Base-by-base conservation (phyloP, 2,888 invertebrate species). In the Caenorhabditis sp. region DNA sequence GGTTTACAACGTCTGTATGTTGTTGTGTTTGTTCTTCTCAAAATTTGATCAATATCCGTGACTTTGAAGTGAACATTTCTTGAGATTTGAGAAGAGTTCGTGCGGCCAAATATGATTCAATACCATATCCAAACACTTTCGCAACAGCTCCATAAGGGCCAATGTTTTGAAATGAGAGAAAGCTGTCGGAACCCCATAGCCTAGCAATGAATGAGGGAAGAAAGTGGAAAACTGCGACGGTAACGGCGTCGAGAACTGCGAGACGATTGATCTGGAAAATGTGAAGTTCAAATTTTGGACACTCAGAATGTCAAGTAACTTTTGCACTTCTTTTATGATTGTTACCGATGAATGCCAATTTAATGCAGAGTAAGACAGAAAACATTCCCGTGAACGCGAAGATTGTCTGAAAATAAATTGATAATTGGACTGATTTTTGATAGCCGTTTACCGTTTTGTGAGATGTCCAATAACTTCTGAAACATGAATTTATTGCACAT, bases 401-500 rank as follows among this genome's bases (percentile, higher is more conserved):
- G 6, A 71, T 59, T 17, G 27, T 66, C 70, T 70, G 66, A 53
- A 69, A 58, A 31, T 62, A 58, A 58, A 12, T 21, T 58, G 27
- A 58, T 31, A 27, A 19, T 14, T 10, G 6, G 24, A 8, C 53
- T 8, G 21, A 14, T 21, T 8, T 8, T 8, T 53, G 12, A n/a
- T 19, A 10, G 17, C 6, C 6, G 21, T 53, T 53, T 17, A 71
- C 71, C 57, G 71, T 53, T 64, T 72, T 72, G 54, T 72, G 64
- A n/a, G 57, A 36, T 0, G 67, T 64, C 72, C 72, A 72, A 50
- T 67, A 72, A 5, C 12, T 17, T 3, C 58, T 36, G 43, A 72
- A 72, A 58, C 72, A 72, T 5, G 27, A 3, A 50, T 72, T 72
- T 0, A 72, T 61, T 0, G 62, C 55, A 21, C 72, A 72, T 1